Evolutionary conservation across 2,888 invertebrate species (phyloP), one percentile per base, ranked within the genome.

Genomic region (Eilema sororculum): DNA sequence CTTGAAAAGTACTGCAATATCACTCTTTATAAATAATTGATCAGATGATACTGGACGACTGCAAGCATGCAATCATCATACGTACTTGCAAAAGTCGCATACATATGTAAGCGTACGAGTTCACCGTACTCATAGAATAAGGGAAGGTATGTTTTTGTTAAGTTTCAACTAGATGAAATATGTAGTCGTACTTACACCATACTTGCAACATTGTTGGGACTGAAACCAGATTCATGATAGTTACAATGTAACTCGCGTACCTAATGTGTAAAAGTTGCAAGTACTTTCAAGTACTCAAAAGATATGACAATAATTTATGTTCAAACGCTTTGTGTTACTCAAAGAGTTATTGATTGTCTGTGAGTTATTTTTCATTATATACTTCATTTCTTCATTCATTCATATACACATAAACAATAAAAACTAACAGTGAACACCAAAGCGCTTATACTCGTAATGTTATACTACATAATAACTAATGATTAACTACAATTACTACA

Each of bases 111-210:
- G 9, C 52, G n/a, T n/a, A 52, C 52, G 52, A 52, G 52, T 52
- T 52, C 20, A 52, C 52, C 8, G 52, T 52, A 52, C 52, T n/a
- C 12, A 16, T 58, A 25, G 58, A 58, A 25, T 58, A 25, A 25
- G 22, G 58, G 16, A 65, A 25, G 16, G 37, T 61, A 24, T 22
- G 24, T 60, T 46, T 52, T 52, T 52, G 52, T 52, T n/a, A 52
- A 52, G n/a, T 52, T 52, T 52, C 52, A 52, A 52, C n/a, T 52
- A 52, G 52, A n/a, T 52, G 52, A 52, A n/a, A 52, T 52, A 58
- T 24, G 24, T 58, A 25, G 58, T 58, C 58, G 52, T 52, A 58
- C 58, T 13, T 25, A n/a, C 3, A 20, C 20, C 46, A 46, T 52
- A 52, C 52, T 8, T 62, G 41, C 24, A 33, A 33, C 41, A 16